Conservation (phyloP, 2,888 invertebrate genomes). For the Tenthredo mesomela region DNA sequence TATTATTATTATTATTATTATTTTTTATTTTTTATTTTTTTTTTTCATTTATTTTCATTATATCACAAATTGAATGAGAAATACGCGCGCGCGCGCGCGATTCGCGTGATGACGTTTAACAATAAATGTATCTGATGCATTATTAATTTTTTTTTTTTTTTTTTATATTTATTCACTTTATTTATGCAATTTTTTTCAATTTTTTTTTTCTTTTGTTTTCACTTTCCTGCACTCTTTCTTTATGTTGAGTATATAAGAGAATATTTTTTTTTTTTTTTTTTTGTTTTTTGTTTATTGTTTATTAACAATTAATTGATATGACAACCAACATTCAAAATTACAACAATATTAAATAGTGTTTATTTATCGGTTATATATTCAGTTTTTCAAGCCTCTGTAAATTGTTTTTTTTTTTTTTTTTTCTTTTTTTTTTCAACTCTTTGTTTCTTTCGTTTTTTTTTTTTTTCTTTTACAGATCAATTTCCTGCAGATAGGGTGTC, state of each 20-base stretch:
- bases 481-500: neutral
- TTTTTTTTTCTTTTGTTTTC: neutral
- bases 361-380: conserved; percentile 41
- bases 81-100: neutral
- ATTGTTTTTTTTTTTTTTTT: neutral
- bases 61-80: conserved; percentile 50
- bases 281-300: too few species aligned
- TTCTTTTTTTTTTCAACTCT: too few species aligned
- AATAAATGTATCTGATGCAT: conserved; percentile 7
- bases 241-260: neutral
- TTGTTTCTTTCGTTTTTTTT: neutral
- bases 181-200: neutral
- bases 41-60: conserved; percentile 20
- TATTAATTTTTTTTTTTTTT: neutral
- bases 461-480: neutral
- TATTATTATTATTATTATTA: conserved; percentile 32
- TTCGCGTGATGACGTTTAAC: conserved; percentile 23
- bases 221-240: neutral
- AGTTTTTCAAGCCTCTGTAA: conserved; percentile 26
- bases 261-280: conserved; percentile 7
- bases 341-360: conserved; percentile 44
- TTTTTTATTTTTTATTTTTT: too few species aligned
- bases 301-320: conserved; percentile 48
- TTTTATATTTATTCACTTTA: neutral
- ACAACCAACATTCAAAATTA: conserved; percentile 50